These are phyloP conservation scores for Brachystomella parvula DNA, from an alignment of 1,140 invertebrate genomes.

Conservation along the genomic window DNA sequence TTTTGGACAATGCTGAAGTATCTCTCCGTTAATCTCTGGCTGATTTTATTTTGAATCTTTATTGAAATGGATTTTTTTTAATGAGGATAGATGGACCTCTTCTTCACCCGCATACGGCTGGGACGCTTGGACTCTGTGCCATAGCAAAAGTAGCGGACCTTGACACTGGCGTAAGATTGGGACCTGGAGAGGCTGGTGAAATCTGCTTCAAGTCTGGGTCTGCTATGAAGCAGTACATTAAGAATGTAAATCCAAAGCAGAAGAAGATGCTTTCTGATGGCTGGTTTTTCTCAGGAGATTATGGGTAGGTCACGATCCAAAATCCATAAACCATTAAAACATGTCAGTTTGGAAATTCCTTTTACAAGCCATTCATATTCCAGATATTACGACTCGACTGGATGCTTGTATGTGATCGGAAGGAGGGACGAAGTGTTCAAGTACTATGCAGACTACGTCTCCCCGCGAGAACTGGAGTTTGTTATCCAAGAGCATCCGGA, in stretches of 20 bases:
- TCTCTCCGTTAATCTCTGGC: too few relatives aligned
- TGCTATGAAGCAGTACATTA: not conserved
- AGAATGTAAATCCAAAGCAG: not conserved
- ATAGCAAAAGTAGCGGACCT: constrained; percentile 2
- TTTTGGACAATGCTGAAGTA: too few relatives aligned
- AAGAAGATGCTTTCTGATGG: not conserved
- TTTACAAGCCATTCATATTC: not conserved
- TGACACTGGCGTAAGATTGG: constrained; percentile 1
- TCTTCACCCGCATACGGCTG: not conserved
- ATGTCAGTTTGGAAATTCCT: not conserved
- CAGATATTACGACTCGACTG: constrained; percentile 1
- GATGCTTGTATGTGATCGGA: constrained; percentile 1
- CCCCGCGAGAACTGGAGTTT: not conserved
- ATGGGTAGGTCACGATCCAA: not conserved
- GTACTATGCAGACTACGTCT: constrained; percentile 4
- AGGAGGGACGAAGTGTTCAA: not conserved
- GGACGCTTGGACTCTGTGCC: constrained; percentile 5
- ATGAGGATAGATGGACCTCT: too few relatives aligned
- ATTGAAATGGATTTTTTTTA: too few relatives aligned
- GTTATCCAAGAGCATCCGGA: constrained; percentile 9
- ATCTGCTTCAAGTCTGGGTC: constrained; percentile 5
- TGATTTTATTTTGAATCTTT: too few relatives aligned
- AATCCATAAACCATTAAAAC: not conserved
- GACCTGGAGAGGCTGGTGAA: constrained; percentile 5
- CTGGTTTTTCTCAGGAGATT: constrained; percentile 4